These are phyloP conservation scores for Cetoscarus ocellatus DNA, from an alignment of 2,797 vertebrate genomes.

Conservation along the genomic window DNA sequence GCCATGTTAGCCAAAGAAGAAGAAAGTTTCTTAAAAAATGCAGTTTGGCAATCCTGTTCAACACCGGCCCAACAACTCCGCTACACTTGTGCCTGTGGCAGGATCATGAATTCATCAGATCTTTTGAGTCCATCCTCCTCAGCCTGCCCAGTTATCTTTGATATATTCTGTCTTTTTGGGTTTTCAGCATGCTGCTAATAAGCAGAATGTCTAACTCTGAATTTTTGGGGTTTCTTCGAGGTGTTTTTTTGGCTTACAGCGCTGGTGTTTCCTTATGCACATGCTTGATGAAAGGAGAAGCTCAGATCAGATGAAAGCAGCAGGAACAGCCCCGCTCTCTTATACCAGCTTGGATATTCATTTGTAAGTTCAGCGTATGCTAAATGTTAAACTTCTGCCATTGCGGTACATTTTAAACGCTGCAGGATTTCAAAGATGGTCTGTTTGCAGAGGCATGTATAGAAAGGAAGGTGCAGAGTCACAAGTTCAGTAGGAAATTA, in stretches of 20 bases:
- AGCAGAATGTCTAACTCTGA: constrained; percentile 22
- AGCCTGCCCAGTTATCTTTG: constrained; percentile 33
- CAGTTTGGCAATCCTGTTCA: background rate
- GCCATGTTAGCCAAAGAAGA: background rate
- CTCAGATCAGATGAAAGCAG: constrained; percentile 7
- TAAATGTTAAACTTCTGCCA: constrained; percentile 9
- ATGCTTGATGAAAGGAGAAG: constrained; percentile 29
- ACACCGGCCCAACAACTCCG: background rate
- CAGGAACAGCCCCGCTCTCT: background rate
- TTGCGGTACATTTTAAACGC: background rate
- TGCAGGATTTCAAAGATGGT: constrained; percentile 5
- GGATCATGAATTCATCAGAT: constrained; percentile 21
- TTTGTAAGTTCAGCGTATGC: constrained; percentile 5
- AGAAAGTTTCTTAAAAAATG: background rate
- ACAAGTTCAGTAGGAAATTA: constrained; percentile 19
- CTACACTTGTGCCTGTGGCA: background rate
- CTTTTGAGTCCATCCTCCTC: constrained; percentile 4
- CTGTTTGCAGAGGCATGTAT: background rate
- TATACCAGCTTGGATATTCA: background rate
- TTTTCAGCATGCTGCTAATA: constrained; percentile 21
- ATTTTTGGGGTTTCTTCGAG: constrained; percentile 14
- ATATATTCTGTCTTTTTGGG: constrained; percentile 31
- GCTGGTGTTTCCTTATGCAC: constrained; percentile 15
- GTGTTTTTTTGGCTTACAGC: constrained; percentile 5
- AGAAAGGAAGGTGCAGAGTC: constrained; percentile 9